phyloP scores from a whole-genome alignment of 2,797 vertebrate species.

The Lacerta agilis region DNA sequence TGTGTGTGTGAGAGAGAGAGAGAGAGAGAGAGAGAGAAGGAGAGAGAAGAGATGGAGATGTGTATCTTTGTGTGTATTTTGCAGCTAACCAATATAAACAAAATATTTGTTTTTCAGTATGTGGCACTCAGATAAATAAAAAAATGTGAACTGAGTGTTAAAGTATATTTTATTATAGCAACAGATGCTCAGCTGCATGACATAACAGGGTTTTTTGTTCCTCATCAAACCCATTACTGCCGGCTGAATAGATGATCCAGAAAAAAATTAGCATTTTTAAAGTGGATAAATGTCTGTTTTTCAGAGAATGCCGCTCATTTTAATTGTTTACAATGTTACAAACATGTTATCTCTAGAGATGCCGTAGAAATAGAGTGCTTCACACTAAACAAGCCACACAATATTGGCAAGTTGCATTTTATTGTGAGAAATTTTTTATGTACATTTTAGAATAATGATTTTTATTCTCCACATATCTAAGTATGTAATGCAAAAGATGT shows the following conservation, averaged over 20 bases:
- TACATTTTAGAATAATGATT: slow-evolving; percentile 30
- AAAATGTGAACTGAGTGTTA: slow-evolving; percentile 63
- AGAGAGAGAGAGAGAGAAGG: too few relatives aligned
- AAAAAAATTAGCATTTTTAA: slow-evolving; percentile 65
- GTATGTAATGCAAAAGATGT: fast-evolving
- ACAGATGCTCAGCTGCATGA: slow-evolving; percentile 71
- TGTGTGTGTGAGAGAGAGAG: slow-evolving; percentile 42
- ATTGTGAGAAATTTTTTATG: neutral
- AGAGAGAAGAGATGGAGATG: too few relatives aligned
- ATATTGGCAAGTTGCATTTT: slow-evolving; percentile 31
- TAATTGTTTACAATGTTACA: slow-evolving; percentile 60
- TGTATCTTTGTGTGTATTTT: slow-evolving; percentile 1
- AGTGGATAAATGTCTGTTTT: slow-evolving; percentile 62
- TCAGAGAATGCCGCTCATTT: slow-evolving; percentile 56
- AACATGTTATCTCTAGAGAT: slow-evolving; percentile 60
- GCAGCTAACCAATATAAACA: slow-evolving; percentile 72
- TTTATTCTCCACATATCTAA: neutral
- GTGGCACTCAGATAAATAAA: slow-evolving; percentile 67
- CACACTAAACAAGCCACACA: slow-evolving; percentile 37
- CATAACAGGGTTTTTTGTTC: slow-evolving; percentile 49
- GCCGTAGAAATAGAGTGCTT: slow-evolving; percentile 43
- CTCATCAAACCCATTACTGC: slow-evolving; percentile 69
- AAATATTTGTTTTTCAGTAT: slow-evolving; percentile 72
- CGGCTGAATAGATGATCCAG: slow-evolving; percentile 67
- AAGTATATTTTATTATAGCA: slow-evolving; percentile 69